These are phyloP conservation scores for Actinia tenebrosa DNA, from an alignment of 64 coral and sea anemone genomes.

Conservation along the genomic window DNA sequence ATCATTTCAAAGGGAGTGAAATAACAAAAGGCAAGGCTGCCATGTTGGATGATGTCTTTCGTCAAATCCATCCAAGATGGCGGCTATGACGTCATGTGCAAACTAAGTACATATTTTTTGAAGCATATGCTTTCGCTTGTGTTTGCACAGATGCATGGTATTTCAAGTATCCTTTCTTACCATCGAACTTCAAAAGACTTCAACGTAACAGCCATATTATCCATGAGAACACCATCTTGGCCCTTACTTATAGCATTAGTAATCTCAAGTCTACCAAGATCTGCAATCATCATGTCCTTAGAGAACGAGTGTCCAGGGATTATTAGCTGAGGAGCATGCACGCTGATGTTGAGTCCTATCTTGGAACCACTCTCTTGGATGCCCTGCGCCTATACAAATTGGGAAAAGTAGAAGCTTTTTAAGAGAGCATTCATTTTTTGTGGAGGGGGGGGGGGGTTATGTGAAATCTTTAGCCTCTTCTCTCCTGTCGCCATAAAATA, in stretches of 20 bases:
- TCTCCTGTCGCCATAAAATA: too few relatives aligned
- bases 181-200: slow-evolving; percentile 81
- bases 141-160: background rate
- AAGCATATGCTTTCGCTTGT: too few relatives aligned
- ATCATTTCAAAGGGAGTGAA: too few relatives aligned
- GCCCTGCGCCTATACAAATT: slow-evolving; percentile 53
- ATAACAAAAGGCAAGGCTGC: too few relatives aligned
- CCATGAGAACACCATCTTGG: slow-evolving; percentile 46
- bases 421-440: background rate
- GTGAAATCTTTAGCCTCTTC: too few relatives aligned
- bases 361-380: slow-evolving; percentile 75
- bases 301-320: slow-evolving; percentile 75
- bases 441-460: too few relatives aligned
- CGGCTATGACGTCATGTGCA: too few relatives aligned
- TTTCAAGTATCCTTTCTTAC: slow-evolving; percentile 21
- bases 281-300: slow-evolving; percentile 76
- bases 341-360: slow-evolving; percentile 79
- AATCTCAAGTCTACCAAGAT: slow-evolving; percentile 74
- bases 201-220: slow-evolving; percentile 59
- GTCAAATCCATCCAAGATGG: too few relatives aligned
- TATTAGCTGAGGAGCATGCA: slow-evolving; percentile 67
- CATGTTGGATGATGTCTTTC: too few relatives aligned
- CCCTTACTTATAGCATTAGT: slow-evolving; percentile 46
- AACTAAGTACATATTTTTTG: too few relatives aligned
- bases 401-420: background rate